These are phyloP conservation scores for Anthoscopus minutus DNA, from an alignment of 2,113 vertebrate genomes.

Conservation along the genomic window DNA sequence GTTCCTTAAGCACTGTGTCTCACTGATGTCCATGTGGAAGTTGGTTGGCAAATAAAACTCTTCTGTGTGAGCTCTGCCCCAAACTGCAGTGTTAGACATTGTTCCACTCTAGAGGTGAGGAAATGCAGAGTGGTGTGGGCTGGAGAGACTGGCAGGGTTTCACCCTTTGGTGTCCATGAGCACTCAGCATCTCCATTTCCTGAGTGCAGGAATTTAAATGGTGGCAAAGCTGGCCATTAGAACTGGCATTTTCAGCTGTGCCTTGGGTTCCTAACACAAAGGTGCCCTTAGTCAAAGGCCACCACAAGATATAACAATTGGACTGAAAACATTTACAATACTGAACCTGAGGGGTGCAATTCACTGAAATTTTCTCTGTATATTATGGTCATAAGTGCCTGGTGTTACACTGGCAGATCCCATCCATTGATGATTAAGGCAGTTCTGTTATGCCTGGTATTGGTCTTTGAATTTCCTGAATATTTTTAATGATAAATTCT, in stretches of 20 bases:
- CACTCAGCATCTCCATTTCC: background rate
- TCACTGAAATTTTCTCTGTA: background rate
- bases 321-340: background rate
- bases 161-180: background rate
- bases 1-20: background rate
- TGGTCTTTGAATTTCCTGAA: background rate
- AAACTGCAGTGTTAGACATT: background rate
- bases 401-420: background rate
- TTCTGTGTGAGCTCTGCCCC: background rate
- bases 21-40: background rate
- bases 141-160: background rate
- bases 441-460: background rate
- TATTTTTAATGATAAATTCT: background rate
- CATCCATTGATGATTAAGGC: background rate
- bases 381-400: background rate
- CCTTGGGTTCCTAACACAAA: background rate
- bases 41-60: background rate
- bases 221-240: background rate
- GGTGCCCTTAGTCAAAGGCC: background rate
- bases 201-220: background rate
- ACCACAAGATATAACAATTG: background rate
- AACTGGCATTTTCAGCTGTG: background rate
- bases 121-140: background rate
- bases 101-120: background rate
- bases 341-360: background rate